Percentiles rank a stretch among this genome's conserved stretches.
These are phyloP conservation scores for Aethes cnicana DNA, from an alignment of 2,888 invertebrate genomes.

Conservation along the genomic window DNA sequence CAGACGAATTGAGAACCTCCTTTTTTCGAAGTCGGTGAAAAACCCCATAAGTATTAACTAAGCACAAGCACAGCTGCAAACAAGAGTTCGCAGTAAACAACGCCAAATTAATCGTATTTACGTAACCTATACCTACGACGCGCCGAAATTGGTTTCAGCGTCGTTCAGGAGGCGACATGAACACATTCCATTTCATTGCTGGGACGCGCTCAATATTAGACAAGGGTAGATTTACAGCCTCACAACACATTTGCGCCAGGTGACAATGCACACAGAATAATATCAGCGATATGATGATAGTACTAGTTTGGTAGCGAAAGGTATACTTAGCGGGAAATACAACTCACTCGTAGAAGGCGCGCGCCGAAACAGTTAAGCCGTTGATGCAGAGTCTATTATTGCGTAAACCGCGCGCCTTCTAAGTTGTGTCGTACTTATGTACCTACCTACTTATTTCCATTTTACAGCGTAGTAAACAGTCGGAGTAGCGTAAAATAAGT, in stretches of 20 bases:
- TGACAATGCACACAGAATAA: conserved; percentile 26
- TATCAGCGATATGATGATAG: conserved; percentile 8
- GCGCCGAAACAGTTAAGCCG: no score
- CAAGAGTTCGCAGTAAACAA: conserved; percentile 6
- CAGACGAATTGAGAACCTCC: no score
- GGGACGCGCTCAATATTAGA: conserved; percentile 32
- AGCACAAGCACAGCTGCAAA: neutral
- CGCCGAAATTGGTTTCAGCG: conserved; percentile 26
- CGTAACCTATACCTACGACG: conserved; percentile 6
- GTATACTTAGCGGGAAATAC: no score
- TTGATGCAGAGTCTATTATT: no score
- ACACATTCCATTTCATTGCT: conserved; percentile 29
- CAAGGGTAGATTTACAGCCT: conserved; percentile 35
- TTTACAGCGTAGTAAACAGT: no score
- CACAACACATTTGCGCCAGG: conserved; percentile 35
- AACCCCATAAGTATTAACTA: no score
- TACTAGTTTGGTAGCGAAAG: conserved; percentile 17
- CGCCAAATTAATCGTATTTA: conserved; percentile 13
- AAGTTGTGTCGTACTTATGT: no score
- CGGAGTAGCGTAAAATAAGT: no score
- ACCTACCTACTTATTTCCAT: no score
- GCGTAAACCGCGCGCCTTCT: no score
- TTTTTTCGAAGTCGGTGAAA: no score
- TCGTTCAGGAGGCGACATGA: conserved; percentile 22
- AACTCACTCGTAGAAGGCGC: no score